Percentiles rank a stretch among this genome's conserved stretches.
These are phyloP conservation scores for Lacerta agilis DNA, from an alignment of 2,797 vertebrate species.

Conservation along the genomic window DNA sequence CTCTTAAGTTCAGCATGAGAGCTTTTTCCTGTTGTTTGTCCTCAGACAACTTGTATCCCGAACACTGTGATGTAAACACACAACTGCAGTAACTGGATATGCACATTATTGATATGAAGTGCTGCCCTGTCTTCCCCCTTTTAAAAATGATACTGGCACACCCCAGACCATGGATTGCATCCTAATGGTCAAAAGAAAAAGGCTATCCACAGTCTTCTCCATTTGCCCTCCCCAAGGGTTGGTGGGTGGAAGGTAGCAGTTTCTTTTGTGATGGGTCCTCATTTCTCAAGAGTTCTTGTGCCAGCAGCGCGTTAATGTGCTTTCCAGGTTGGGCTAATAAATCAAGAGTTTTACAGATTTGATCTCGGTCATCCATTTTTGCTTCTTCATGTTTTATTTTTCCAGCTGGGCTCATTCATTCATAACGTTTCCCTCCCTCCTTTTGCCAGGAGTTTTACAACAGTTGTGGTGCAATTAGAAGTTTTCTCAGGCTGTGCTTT, in stretches of 20 bases:
- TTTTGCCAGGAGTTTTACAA: slow-evolving; percentile 22
- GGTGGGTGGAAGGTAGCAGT: neutral
- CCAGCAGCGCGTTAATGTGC: slow-evolving; percentile 12
- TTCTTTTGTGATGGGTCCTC: neutral
- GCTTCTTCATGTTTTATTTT: neutral
- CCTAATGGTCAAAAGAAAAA: neutral
- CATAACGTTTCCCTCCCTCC: slow-evolving; percentile 33
- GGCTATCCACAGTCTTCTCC: neutral
- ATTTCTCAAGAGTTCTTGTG: neutral
- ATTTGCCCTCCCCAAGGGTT: neutral
- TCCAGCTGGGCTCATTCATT: slow-evolving; percentile 7
- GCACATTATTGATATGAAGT: too few species aligned
- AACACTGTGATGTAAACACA: too few species aligned
- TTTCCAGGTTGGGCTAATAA: slow-evolving; percentile 45
- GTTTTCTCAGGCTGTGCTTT: neutral
- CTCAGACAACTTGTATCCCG: too few species aligned
- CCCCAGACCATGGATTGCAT: neutral
- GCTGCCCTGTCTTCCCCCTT: neutral
- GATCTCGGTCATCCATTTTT: slow-evolving; percentile 46
- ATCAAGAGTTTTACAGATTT: slow-evolving; percentile 43
- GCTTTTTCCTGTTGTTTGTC: too few species aligned
- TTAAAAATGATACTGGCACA: neutral
- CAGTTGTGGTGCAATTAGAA: neutral
- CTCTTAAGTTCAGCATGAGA: too few species aligned
- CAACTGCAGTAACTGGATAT: too few species aligned